Base-by-base conservation (phyloP, 2,888 invertebrate genomes). In the Dicranocentrus wangi region DNA sequence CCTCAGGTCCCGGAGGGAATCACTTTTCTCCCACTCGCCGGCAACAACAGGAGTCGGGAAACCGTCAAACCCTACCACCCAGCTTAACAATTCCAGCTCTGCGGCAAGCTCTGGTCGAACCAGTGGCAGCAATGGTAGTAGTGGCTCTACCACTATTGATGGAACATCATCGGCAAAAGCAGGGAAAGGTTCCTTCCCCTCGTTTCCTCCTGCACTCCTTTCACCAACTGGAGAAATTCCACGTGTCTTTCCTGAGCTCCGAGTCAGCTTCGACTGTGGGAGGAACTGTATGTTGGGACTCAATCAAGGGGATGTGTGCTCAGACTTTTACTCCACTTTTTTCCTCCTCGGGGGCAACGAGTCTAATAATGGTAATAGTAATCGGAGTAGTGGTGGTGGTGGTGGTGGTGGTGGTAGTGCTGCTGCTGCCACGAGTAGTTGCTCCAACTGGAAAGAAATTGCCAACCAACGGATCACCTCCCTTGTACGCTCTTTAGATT, bases 391-490 rank as follows among this genome's bases (percentile, higher is more conserved):
- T 42, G 70, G 61, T 58, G 63, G 66, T 42, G 61, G 25, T 32
- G 55, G 73, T 43, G 61, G 25, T 32, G 17, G 47, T 42, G 61
- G 25, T 43, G 65, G 47, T 25, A 77, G 68, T 39, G 75, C 27
- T 42, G 47, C 39, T 7, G 5, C 32, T 32, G 47, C 39, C 10
- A 68, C 55, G 25, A 77, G 17, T 43, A 73, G 76, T 65, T 86
- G 86, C 73, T 70, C 68, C 27, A 84, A 79, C 51, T 86, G 86
- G 86, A 81, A 82, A 55, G 72, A 77, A 19, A 72, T 78, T 25
- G 86, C 85, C n/a, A 70, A 78, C 39, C 85, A 85, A 73, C 83
- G 83, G 75, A 82, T 87, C 60, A 69, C 85, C 5, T 83, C 83
- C 13, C 73, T 87, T 58, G 83, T 84, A 23, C 76, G 84, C 43